These are phyloP conservation scores for Emydocephalus ijimae DNA, from an alignment of 2,113 vertebrate species.

Conservation along the genomic window DNA sequence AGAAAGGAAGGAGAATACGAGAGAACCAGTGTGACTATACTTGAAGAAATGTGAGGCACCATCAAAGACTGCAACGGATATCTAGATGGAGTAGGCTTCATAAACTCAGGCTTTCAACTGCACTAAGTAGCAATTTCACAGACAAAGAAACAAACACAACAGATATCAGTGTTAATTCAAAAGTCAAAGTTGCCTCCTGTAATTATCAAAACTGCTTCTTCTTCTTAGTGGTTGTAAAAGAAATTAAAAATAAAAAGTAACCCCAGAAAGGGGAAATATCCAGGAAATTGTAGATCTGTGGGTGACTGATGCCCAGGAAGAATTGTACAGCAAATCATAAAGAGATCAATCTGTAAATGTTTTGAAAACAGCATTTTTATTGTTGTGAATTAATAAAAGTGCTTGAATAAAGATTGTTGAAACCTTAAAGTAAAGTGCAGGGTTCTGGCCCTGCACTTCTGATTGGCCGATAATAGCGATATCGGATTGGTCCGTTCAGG, in stretches of 20 bases:
- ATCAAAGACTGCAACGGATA: neutral
- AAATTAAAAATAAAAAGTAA: neutral
- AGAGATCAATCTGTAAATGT: neutral
- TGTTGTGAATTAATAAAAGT: too few relatives aligned
- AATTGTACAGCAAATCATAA: neutral
- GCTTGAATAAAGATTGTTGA: too few relatives aligned
- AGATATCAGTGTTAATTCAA: neutral
- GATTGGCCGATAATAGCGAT: too few relatives aligned
- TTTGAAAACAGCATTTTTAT: neutral
- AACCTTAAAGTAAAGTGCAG: too few relatives aligned
- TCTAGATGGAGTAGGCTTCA: neutral
- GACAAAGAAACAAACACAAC: neutral
- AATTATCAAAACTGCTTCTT: neutral
- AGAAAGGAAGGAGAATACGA: neutral
- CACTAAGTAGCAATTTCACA: neutral
- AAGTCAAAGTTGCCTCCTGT: neutral
- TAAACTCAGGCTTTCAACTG: neutral
- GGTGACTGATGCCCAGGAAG: neutral
- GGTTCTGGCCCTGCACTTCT: too few relatives aligned
- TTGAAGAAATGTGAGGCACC: neutral
- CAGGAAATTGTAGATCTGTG: neutral
- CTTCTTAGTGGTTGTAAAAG: neutral
- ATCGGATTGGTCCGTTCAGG: too few relatives aligned
- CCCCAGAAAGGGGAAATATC: neutral
- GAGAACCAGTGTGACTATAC: neutral